phyloP scores from a whole-genome alignment of 2,797 vertebrate genomes.

The Siniperca undulata region DNA sequence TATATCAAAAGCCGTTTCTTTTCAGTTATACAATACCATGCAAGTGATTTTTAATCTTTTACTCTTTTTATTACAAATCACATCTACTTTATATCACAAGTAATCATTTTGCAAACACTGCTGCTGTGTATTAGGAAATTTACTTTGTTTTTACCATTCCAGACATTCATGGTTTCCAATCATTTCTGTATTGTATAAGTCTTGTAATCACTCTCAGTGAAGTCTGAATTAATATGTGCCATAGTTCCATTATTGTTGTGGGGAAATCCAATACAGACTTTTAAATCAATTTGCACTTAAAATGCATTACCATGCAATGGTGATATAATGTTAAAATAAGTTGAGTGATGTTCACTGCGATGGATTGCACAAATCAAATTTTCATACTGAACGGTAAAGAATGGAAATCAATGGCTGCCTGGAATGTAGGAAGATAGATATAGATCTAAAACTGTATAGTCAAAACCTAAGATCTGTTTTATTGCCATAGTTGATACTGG shows the following conservation, averaged over 20 bases:
- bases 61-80: background rate
- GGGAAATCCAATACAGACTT: background rate
- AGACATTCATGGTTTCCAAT: constrained; percentile 1
- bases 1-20: background rate
- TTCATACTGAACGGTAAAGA: background rate
- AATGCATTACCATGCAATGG: background rate
- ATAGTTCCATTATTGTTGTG: background rate
- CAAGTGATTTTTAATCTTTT: background rate
- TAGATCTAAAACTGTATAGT: background rate
- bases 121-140: background rate
- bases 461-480: background rate
- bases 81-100: constrained; percentile 1
- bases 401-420: background rate
- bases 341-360: background rate
- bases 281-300: background rate
- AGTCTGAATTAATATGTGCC: background rate
- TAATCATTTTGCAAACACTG: background rate
- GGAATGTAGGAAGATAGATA: background rate
- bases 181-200: background rate
- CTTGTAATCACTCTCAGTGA: background rate
- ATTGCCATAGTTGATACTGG: background rate
- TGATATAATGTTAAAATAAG: background rate
- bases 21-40: background rate
- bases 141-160: background rate
- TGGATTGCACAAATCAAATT: background rate